Conservation (phyloP, 2,113 vertebrate genomes). For the Elgaria multicarinata region DNA sequence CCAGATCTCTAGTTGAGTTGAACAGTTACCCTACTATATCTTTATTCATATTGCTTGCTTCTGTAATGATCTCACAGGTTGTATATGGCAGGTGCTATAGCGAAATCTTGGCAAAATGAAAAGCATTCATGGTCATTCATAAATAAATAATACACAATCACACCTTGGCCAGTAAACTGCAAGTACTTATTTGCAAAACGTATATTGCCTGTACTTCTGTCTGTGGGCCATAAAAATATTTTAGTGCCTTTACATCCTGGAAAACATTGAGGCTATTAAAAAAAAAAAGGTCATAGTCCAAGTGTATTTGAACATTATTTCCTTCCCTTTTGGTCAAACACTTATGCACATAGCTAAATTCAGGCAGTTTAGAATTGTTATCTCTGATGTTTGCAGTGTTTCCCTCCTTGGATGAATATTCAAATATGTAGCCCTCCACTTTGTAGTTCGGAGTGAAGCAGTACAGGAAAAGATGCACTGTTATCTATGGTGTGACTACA, state of each 20-base stretch:
- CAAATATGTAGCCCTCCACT: not conserved
- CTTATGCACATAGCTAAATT: not conserved
- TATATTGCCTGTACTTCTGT: not conserved
- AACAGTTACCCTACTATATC: not conserved
- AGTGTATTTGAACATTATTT: not conserved
- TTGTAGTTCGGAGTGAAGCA: too few species aligned
- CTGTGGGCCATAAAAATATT: not conserved
- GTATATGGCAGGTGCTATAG: not conserved
- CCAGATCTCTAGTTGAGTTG: too few species aligned
- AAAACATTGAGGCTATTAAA: not conserved
- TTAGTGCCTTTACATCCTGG: not conserved
- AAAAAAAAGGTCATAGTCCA: not conserved
- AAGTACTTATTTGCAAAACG: not conserved
- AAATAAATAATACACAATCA: too few species aligned
- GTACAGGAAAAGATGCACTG: too few species aligned
- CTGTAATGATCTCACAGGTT: not conserved
- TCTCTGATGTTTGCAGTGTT: not conserved
- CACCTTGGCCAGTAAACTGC: not conserved
- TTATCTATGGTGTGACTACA: too few species aligned
- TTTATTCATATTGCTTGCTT: not conserved
- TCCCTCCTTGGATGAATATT: not conserved
- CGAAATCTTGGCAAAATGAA: constrained; percentile 1
- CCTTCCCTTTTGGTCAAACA: not conserved
- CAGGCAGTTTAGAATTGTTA: not conserved
- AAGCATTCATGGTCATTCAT: not conserved